Evolutionary conservation across 2,888 invertebrate species (phyloP).

Genomic region (Cataglyphis livida): DNA sequence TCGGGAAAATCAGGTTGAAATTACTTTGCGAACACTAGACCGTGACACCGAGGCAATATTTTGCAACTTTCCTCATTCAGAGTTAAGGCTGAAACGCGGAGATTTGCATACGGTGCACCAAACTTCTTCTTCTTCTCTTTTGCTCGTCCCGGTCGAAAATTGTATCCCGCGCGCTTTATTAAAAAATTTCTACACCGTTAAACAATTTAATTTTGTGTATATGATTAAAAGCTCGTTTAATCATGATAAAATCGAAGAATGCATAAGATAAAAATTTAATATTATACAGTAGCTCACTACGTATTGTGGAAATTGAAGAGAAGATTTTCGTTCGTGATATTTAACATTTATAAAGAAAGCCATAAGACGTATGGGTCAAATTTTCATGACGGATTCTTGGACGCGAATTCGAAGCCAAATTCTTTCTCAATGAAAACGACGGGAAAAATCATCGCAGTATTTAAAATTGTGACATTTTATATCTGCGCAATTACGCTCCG

Average conservation of each 20-base stretch:
- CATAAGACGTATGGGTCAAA: not conserved
- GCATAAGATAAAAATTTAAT: not conserved
- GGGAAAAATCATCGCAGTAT: not conserved
- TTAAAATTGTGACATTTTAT: not conserved
- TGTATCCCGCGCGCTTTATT: conserved; percentile 19
- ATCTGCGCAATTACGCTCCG: not conserved
- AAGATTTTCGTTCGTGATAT: not conserved
- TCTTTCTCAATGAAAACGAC: not conserved
- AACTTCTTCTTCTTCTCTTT: conserved; percentile 30
- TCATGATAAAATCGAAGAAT: not conserved
- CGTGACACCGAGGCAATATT: conserved; percentile 37
- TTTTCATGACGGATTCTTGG: not conserved
- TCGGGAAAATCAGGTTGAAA: not conserved
- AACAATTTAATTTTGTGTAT: not conserved
- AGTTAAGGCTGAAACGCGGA: conserved; percentile 35
- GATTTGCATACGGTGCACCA: conserved; percentile 26
- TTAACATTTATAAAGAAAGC: not conserved
- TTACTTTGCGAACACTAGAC: not conserved
- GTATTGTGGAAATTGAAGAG: not conserved
- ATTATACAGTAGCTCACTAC: not conserved
- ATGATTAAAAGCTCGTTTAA: not conserved
- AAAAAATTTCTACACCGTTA: conserved; percentile 13
- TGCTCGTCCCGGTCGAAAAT: conserved; percentile 5
- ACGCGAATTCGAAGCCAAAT: not conserved
- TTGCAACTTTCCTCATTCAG: conserved; percentile 48